Evolutionary conservation across 2,797 vertebrate species (phyloP), one percentile per base, ranked within the genome.

Genomic region (Carcharodon carcharias): DNA sequence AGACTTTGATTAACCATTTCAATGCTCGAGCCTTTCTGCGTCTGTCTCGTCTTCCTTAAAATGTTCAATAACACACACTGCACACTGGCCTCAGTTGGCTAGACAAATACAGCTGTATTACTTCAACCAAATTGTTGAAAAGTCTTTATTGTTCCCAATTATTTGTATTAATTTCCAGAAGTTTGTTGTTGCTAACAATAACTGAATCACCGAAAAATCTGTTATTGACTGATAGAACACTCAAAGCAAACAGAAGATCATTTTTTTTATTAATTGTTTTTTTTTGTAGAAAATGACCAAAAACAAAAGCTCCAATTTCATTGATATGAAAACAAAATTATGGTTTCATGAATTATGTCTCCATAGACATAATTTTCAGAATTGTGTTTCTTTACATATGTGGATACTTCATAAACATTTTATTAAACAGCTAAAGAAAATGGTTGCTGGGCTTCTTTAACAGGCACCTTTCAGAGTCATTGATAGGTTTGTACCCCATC

Each of bases 1-100:
- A 61, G 56, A 21, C 35, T 67, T 45, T 93, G 61, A 93, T 93
- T 93, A 93, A 93, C n/a, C 91, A 93, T 67, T 93, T 93, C 61
- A 93, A 67, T 21, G 26, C 61, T 40, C 9, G 21, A 67, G 6
- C 61, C 40, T 65, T 45, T 21, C 21, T 93, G n/a, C 40, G 21
- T 65, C 61, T 45, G 45, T 26, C 16, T 67, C 26, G n/a, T 45
- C n/a, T 26, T 45, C 45, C 16, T 50, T 50, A 4, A 1, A 50
- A 8, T 26, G n/a, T 7, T 67, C 35, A 45, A 67, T 67, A 45
- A 2, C 63, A 4, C n/a, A 40, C 8, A 8, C 9, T 26, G 63
- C 2, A 45, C 3, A 45, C 14, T 92, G 31, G 16, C 5, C 4
- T 31, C 1, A 5, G 31, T 5, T 11, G 14, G 26, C 28, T 54